Base-by-base conservation (phyloP, 2,113 vertebrate genomes). In the Chrysemys picta region DNA sequence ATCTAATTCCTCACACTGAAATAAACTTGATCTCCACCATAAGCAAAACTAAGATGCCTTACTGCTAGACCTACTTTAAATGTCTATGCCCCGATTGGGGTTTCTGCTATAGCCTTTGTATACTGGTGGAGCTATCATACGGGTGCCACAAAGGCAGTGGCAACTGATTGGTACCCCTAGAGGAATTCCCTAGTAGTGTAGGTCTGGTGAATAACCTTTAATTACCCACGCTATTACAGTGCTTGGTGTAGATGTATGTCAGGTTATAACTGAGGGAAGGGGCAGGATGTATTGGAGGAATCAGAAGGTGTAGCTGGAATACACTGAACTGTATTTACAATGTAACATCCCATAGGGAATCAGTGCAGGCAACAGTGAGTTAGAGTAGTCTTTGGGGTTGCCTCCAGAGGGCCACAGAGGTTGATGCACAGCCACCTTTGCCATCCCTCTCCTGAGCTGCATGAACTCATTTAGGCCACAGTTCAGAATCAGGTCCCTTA, bases 101-200 rank as follows among this genome's bases (percentile, higher is more conserved):
- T 5, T 88, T n/a, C 3, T 80, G 72, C 59, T 12, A 42, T 75
- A 27, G 6, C 2, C 2, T 12, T 5, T 25, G 0, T 45, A 57
- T 84, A 72, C 47, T 3, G 0, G 9, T 72, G 22, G 1, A 1
- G 19, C 47, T 75, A 45, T 5, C 47, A 38, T 38, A 7, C 54
- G 84, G 69, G n/a, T 52, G 45, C 38, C 89, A 49, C 80, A 93
- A 86, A 1, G 50, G 12, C 54, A 29, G 16, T 62, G 76, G 83
- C 24, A 27, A 89, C 14, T 38, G 65, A 72, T 19, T 17, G 65
- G 22, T 75, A 38, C 19, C 19, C 38, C 21, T 42, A 42, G 12
- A 4, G 31, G 59, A 12, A 8, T 76, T 21, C 69, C 3, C 83
- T 85, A 84, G 6, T 8, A 1, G 54, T 2, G 4, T 52, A 82